Evolutionary conservation across 2,113 vertebrate genomes (phyloP).

Genomic region (Pandion haliaetus): DNA sequence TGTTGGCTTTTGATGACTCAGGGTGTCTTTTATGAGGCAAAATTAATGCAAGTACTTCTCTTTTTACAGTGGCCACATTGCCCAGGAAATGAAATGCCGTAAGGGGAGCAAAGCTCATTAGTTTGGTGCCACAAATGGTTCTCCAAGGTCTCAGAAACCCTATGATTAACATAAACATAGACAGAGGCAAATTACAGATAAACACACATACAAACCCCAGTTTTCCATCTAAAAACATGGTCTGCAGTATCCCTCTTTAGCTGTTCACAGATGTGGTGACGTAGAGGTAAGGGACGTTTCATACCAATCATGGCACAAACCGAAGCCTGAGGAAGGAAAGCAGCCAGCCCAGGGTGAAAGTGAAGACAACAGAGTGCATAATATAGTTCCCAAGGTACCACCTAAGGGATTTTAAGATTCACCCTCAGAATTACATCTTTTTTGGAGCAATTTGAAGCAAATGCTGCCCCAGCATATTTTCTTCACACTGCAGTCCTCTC

Average conservation of each 20-base stretch:
- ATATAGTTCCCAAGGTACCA: background rate
- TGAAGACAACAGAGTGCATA: background rate
- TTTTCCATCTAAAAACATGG: background rate
- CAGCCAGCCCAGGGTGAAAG: background rate
- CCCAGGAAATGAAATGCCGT: constrained; percentile 14
- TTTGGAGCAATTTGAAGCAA: background rate
- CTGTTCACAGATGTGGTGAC: background rate
- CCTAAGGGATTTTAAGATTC: background rate
- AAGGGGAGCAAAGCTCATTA: constrained; percentile 10
- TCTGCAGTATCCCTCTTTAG: background rate
- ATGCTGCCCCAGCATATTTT: background rate
- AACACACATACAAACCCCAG: background rate
- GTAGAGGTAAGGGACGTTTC: background rate
- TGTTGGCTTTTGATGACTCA: background rate
- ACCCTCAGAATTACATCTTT: background rate
- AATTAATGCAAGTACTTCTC: background rate
- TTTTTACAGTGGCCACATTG: background rate
- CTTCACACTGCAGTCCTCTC: background rate
- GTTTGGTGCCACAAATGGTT: background rate
- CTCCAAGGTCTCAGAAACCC: background rate
- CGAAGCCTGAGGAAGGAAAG: background rate
- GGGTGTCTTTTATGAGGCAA: background rate
- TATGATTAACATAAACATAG: background rate
- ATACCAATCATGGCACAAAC: background rate
- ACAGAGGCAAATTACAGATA: background rate